phyloP scores from a whole-genome alignment of 2,113 vertebrate species.

The Cygnus atratus region DNA sequence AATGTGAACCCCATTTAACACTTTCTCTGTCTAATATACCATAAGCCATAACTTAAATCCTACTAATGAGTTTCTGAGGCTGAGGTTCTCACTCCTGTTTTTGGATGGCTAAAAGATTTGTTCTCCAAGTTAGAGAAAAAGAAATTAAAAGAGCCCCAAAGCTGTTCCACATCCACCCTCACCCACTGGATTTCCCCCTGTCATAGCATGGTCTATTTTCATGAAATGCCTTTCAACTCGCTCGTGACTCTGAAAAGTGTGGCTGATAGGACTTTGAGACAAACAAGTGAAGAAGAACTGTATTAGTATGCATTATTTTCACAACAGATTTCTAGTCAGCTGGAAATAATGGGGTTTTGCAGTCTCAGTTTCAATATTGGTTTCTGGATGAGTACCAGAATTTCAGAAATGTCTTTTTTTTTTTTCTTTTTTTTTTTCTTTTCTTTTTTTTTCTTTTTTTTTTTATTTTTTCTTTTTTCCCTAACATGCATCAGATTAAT shows the following conservation, averaged over 20 bases:
- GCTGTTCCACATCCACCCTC: background rate
- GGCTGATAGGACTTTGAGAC: background rate
- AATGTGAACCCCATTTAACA: background rate
- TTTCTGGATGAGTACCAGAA: background rate
- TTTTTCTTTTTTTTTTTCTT: background rate
- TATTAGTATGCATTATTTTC: background rate
- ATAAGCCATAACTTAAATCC: background rate
- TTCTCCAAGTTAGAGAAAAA: background rate
- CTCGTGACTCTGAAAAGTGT: slow-evolving; percentile 61
- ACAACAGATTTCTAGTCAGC: background rate
- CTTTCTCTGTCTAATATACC: background rate
- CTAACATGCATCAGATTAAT: background rate
- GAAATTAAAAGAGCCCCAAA: background rate
- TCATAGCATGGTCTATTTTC: slow-evolving; percentile 79
- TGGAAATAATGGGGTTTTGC: background rate
- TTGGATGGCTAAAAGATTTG: background rate
- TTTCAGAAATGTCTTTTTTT: background rate
- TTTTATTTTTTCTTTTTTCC: background rate
- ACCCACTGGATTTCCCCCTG: slow-evolving; percentile 78
- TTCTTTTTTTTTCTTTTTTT: too few relatives aligned
- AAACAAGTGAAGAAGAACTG: background rate
- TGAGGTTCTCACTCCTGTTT: background rate
- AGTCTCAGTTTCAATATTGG: background rate
- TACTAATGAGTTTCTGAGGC: background rate
- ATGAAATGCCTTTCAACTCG: slow-evolving; percentile 79